phyloP scores from a whole-genome alignment of 2,113 vertebrate species.

The Elachura formosa region DNA sequence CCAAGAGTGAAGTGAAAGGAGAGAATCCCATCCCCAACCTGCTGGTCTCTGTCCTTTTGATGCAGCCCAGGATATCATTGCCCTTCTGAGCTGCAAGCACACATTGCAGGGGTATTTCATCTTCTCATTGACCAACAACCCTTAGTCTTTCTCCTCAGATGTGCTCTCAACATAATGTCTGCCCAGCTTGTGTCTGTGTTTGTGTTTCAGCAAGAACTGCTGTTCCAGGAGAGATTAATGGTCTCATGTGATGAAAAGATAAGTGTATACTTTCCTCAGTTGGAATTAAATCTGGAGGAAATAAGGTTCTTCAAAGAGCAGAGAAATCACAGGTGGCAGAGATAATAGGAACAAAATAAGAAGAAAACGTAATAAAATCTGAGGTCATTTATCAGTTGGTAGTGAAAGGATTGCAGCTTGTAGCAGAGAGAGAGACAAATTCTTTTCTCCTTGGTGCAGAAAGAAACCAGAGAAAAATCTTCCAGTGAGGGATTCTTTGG shows the following conservation, averaged over 20 bases:
- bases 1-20: not conserved
- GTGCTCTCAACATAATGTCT: not conserved
- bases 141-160: not conserved
- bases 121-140: not conserved
- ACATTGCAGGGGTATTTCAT: not conserved
- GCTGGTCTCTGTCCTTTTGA: not conserved
- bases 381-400: not conserved
- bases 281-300: conserved; percentile 28
- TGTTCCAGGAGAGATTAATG: not conserved
- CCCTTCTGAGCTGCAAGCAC: not conserved
- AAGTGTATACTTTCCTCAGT: not conserved
- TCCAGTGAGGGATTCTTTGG: not conserved
- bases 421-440: not conserved
- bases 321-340: conserved; percentile 9
- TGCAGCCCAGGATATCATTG: not conserved
- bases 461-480: not conserved
- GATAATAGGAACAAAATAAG: not conserved
- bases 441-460: not conserved
- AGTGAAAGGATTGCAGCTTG: not conserved
- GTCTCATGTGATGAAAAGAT: not conserved
- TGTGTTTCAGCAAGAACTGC: not conserved
- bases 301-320: not conserved
- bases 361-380: conserved; percentile 13
- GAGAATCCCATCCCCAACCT: not conserved
- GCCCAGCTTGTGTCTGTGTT: not conserved